phyloP scores from a whole-genome alignment of 2,797 vertebrate species.

The Pseudochromis fuscus region DNA sequence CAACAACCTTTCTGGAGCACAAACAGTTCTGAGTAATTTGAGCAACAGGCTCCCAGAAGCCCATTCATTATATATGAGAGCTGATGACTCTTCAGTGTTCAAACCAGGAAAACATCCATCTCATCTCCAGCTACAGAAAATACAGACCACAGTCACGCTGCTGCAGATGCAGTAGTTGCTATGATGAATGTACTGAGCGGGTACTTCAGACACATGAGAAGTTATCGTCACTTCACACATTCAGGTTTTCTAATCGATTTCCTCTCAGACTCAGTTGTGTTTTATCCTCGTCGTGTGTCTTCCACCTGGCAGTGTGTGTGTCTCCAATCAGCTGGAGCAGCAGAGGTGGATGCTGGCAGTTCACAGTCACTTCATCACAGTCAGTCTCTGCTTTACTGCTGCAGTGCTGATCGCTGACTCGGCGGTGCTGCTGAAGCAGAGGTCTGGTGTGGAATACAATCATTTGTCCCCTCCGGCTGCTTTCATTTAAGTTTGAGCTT shows the following conservation, averaged over 20 bases:
- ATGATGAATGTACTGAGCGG: constrained; percentile 1
- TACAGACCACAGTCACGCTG: not conserved
- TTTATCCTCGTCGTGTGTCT: constrained; percentile 28
- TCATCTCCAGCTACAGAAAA: not conserved
- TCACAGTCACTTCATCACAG: constrained; percentile 65
- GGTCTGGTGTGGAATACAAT: constrained; percentile 46
- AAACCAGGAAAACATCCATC: constrained; percentile 28
- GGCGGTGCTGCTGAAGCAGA: constrained; percentile 49
- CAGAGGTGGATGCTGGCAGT: constrained; percentile 47
- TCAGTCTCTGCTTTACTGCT: constrained; percentile 56
- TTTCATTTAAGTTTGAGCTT: constrained; percentile 38
- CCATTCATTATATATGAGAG: constrained; percentile 64
- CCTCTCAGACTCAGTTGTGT: not conserved
- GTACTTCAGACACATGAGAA: constrained; percentile 12
- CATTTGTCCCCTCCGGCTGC: constrained; percentile 15
- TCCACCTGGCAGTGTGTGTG: not conserved
- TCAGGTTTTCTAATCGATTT: constrained; percentile 19
- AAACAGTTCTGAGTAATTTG: constrained; percentile 47
- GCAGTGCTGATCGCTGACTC: constrained; percentile 77
- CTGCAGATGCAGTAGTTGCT: constrained; percentile 3
- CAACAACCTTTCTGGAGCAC: constrained; percentile 17
- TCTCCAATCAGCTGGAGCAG: constrained; percentile 60
- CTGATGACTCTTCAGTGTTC: constrained; percentile 14
- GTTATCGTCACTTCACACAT: not conserved
- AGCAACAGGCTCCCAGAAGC: constrained; percentile 50